Evolutionary conservation across 2,888 invertebrate genomes (phyloP), one percentile per base, ranked within the genome.

Genomic region (Hybos culiciformis): DNA sequence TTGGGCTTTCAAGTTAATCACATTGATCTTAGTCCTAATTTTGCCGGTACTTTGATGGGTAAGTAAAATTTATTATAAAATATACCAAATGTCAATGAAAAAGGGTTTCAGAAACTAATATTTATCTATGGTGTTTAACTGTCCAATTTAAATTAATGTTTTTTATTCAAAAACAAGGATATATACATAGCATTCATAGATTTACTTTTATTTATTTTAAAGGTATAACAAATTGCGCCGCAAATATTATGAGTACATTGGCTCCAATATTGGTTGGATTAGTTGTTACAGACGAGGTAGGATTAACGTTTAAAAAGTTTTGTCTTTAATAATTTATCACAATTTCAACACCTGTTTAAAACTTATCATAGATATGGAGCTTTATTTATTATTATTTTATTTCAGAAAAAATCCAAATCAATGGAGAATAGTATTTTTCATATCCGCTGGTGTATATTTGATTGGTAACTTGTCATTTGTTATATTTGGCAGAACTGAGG

Each of bases 11-110:
- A 83, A 78, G 71, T 73, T 78, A 87, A 86, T 50, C 86, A 86
- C 56, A 82, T 90, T 48, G 88, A 90, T 66, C 67, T 90, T 41
- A 80, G 87, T 6, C 86, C 87, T 1, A 84, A 83, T 59, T 84
- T 80, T 59, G 83, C 87, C 3, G 87, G 87, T 21, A 78, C 81
- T 0, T 64, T 88, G 50, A 86, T 88, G 85, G 87, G 88, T n/a
- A n/a, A n/a, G n/a, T n/a, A n/a, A n/a, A n/a, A n/a, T n/a, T n/a
- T n/a, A n/a, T n/a, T n/a, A n/a, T n/a, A n/a, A n/a, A n/a, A n/a
- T n/a, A n/a, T n/a, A n/a, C n/a, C n/a, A n/a, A n/a, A n/a, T n/a
- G n/a, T n/a, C n/a, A n/a, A n/a, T n/a, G n/a, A n/a, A n/a, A n/a
- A n/a, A n/a, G n/a, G n/a, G n/a, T n/a, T n/a, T n/a, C n/a, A n/a